Evolutionary conservation across 2,888 invertebrate genomes (phyloP).

Genomic region (Eledona agricola): DNA sequence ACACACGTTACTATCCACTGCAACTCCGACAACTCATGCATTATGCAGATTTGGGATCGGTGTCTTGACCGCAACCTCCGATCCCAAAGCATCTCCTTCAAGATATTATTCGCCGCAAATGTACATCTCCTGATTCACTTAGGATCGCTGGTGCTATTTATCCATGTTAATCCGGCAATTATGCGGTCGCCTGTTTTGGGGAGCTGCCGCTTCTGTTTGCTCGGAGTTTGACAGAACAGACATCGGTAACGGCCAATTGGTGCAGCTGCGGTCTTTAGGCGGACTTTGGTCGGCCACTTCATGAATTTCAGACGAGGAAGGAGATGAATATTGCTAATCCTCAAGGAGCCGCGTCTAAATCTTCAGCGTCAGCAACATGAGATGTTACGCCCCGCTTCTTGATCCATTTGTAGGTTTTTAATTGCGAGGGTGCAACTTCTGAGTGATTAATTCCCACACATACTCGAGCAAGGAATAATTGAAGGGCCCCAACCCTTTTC

Average conservation of each 20-base stretch:
- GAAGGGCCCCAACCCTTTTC: constrained; percentile 32
- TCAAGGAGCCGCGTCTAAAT: constrained; percentile 10
- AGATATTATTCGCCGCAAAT: constrained; percentile 44
- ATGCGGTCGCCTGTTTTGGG: constrained; percentile 33
- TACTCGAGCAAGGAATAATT: constrained; percentile 37
- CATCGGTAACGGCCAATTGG: constrained; percentile 29
- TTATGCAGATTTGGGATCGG: constrained; percentile 55
- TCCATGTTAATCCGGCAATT: constrained; percentile 45
- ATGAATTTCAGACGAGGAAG: constrained; percentile 21
- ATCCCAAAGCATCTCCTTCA: constrained; percentile 38
- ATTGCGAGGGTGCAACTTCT: no score
- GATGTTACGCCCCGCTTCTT: no score
- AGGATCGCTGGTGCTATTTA: constrained; percentile 41
- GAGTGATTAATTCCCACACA: constrained; percentile 37
- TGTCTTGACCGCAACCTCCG: constrained; percentile 52
- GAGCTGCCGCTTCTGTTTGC: constrained; percentile 26
- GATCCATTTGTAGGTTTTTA: no score
- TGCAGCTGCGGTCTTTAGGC: constrained; percentile 16
- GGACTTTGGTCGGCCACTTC: constrained; percentile 10
- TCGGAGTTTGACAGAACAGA: constrained; percentile 26
- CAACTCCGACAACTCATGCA: constrained; percentile 54
- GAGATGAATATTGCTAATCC: constrained; percentile 19
- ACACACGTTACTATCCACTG: constrained; percentile 38
- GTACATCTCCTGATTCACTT: constrained; percentile 39
- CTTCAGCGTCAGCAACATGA: constrained; percentile 7